Evolutionary conservation across 2,888 invertebrate genomes (phyloP).

Genomic region (Cryptosula pallasiana): DNA sequence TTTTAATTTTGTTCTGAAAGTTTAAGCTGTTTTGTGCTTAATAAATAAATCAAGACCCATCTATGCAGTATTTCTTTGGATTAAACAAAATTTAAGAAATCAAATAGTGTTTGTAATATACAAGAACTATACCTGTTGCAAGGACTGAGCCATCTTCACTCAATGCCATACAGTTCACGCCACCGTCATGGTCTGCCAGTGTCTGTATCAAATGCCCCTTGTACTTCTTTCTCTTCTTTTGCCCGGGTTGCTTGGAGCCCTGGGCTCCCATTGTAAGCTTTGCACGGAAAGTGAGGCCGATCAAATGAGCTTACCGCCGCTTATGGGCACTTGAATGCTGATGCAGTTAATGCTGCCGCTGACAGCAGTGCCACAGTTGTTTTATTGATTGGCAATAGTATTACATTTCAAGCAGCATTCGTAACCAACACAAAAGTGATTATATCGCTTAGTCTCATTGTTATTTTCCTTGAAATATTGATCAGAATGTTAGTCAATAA

Average conservation of each 20-base stretch:
- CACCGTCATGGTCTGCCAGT: constrained; percentile 51
- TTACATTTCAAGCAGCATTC: not conserved
- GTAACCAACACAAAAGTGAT: constrained; percentile 12
- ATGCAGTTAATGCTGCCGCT: no score
- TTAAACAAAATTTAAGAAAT: no score
- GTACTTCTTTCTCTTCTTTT: constrained; percentile 33
- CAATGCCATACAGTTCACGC: constrained; percentile 57
- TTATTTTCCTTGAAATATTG: not conserved
- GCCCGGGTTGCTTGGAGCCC: constrained; percentile 35
- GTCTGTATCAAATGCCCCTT: constrained; percentile 36
- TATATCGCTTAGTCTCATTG: not conserved
- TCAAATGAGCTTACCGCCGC: no score
- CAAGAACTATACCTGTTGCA: constrained; percentile 49
- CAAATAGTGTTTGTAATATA: no score
- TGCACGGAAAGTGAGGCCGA: not conserved
- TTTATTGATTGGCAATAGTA: not conserved
- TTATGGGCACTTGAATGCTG: no score
- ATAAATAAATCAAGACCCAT: no score
- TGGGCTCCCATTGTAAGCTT: constrained; percentile 35
- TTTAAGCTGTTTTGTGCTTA: no score
- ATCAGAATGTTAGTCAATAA: not conserved
- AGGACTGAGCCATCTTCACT: constrained; percentile 56
- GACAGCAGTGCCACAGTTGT: not conserved
- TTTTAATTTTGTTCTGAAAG: no score
- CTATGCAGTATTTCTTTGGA: no score